Base-by-base conservation (phyloP, 2,797 vertebrate species). In the Vipera latastei region DNA sequence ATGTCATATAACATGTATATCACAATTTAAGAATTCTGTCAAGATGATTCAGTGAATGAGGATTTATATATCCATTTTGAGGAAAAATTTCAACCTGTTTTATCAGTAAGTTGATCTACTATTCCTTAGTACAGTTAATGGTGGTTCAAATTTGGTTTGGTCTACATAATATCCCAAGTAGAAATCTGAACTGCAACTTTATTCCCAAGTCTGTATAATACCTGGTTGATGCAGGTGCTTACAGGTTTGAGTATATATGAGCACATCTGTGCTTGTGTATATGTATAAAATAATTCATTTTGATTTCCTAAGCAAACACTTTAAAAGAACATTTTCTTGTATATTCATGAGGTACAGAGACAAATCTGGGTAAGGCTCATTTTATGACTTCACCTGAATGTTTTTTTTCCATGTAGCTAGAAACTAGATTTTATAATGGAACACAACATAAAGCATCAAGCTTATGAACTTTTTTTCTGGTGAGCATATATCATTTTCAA, bases 31-130 rank as follows among this genome's bases (percentile, higher is more conserved):
- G 48, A 51, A 53, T 51, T 53, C 86, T 20, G 6, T 32, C n/a
- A 95, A 92, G 93, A 86, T 86, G 56, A 63, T 95, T 48, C 83
- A 59, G 18, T 9, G 60, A 69, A 0, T 48, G n/a, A 89, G 38
- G 61, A 94, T 92, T 88, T 94, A 4, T 94, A 86, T 87, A 86
- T 69, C 32, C 16, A 69, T 18, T 78, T 60, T 53, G 25, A 4
- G 14, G 26, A 28, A 53, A 86, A 56, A 87, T 56, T n/a, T n/a
- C 51, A 28, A 28, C 14, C 6, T 51, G 8, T 53, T 86, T 55
- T 63, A 83, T 7, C 26, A 25, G 22, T 60, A 55, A 38, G 38
- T 16, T 83, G 38, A n/a, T 90, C 16, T 89, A 65, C 6, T 55
- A 86, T 51, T 32, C 22, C 73, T 57, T 32, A 28, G 32, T 44